Evolutionary conservation across 2,888 invertebrate species (phyloP).

Genomic region (Isoperla grammatica): DNA sequence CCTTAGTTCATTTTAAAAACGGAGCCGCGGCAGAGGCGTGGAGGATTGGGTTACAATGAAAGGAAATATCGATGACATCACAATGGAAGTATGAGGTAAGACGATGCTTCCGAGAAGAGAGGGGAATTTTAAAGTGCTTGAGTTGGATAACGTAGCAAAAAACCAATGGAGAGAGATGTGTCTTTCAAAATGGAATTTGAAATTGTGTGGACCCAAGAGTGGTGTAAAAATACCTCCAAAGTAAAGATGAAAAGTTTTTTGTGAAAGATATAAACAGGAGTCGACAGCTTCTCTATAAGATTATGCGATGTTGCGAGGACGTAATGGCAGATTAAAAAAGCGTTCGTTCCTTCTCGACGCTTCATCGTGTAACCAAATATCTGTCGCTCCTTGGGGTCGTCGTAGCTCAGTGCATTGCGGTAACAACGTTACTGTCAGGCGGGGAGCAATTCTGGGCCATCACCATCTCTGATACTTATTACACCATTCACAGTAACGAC

Average conservation of each 20-base stretch:
- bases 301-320: conserved; percentile 17
- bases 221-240: conserved; percentile 45
- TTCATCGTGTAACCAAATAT: conserved; percentile 22
- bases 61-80: conserved; percentile 25
- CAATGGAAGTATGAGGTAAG: conserved; percentile 21
- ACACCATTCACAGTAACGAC: conserved; percentile 16
- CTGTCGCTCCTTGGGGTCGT: conserved; percentile 6
- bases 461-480: conserved; percentile 15
- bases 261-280: conserved; percentile 23
- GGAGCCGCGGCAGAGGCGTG: conserved; percentile 9
- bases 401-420: conserved; percentile 8
- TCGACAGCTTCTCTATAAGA: conserved; percentile 21
- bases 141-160: conserved; percentile 14
- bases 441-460: conserved; percentile 9
- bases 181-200: conserved; percentile 45
- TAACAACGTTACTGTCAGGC: conserved; percentile 22
- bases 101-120: conserved; percentile 18
- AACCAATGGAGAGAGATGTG: conserved; percentile 28
- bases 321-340: conserved; percentile 26
- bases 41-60: conserved; percentile 22
- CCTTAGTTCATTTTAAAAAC: conserved; percentile 21
- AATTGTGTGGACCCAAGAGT: conserved; percentile 47
- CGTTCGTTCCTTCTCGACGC: conserved; percentile 18
- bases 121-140: conserved; percentile 24
- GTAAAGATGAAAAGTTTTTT: conserved; percentile 25